Conservation (phyloP, 2,113 vertebrate species). For the Neomonachus schauinslandi region DNA sequence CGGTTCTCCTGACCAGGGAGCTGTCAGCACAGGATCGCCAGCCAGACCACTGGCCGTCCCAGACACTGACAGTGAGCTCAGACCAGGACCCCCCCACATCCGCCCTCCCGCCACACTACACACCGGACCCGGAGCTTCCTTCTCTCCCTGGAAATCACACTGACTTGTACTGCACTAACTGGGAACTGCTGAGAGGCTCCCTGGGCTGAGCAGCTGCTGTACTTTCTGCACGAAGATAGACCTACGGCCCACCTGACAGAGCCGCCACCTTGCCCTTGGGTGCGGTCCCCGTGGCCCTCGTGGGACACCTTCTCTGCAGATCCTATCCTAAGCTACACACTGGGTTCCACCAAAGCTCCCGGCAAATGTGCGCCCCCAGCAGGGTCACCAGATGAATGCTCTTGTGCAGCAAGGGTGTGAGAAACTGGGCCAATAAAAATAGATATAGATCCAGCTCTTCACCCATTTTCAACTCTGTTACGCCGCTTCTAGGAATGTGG, state of each 20-base stretch:
- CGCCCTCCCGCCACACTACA: neutral
- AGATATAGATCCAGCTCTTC: fast-evolving
- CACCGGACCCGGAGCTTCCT: neutral
- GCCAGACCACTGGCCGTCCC: neutral
- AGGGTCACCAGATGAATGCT: fast-evolving
- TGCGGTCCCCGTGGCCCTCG: neutral
- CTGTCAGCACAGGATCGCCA: neutral
- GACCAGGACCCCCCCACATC: neutral
- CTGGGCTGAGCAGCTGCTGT: neutral
- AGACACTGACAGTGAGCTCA: neutral
- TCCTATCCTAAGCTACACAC: neutral
- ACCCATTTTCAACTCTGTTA: neutral
- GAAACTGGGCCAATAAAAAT: neutral
- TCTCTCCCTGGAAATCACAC: fast-evolving
- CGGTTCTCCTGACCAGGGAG: neutral
- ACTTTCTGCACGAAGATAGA: neutral
- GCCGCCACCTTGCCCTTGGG: neutral
- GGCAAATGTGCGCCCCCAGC: fast-evolving
- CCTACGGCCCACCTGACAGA: fast-evolving
- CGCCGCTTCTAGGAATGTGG: no score
- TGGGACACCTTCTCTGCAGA: neutral
- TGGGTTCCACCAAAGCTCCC: fast-evolving
- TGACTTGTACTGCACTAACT: no score
- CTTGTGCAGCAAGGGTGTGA: fast-evolving
- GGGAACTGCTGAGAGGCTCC: neutral